A percentile compares a stretch with the other conserved stretches of the same genome.
Conservation (phyloP, 2,113 vertebrate genomes). For the Psettodes erumei region DNA sequence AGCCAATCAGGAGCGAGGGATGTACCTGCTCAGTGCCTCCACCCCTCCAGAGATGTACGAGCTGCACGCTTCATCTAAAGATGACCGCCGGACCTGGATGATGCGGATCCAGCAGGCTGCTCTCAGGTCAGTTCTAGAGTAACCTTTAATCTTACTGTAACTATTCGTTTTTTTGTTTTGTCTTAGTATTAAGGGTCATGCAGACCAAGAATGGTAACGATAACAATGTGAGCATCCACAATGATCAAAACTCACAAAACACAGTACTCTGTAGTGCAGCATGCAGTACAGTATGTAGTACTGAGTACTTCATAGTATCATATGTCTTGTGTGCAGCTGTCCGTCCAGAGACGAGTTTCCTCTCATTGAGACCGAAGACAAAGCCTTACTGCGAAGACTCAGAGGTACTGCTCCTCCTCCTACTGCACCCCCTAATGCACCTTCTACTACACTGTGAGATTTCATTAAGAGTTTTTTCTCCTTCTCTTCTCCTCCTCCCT, state of each 20-base stretch:
- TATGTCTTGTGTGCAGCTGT: conserved; percentile 80
- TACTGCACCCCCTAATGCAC: not conserved
- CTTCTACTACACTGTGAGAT: no score
- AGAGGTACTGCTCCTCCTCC: conserved; percentile 80
- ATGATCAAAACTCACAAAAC: no score
- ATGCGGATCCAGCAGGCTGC: conserved; percentile 89
- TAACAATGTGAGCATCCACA: no score
- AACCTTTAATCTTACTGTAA: no score
- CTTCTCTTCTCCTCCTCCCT: not conserved
- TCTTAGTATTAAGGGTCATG: no score
- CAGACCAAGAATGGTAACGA: no score
- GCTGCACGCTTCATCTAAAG: conserved; percentile 88
- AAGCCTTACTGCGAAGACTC: conserved; percentile 88
- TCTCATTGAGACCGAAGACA: conserved; percentile 92
- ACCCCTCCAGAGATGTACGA: conserved; percentile 94
- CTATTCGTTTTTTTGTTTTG: no score
- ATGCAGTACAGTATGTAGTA: not conserved
- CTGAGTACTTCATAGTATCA: not conserved
- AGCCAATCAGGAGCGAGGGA: conserved; percentile 96
- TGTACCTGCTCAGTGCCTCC: conserved; percentile 92
- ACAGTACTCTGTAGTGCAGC: not conserved
- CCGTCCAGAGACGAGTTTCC: conserved; percentile 92
- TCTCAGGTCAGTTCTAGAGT: conserved; percentile 80
- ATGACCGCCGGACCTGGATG: conserved; percentile 91
- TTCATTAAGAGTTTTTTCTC: no score